phyloP scores from a whole-genome alignment of 2,797 vertebrate genomes.

The Geotrypetes seraphini region DNA sequence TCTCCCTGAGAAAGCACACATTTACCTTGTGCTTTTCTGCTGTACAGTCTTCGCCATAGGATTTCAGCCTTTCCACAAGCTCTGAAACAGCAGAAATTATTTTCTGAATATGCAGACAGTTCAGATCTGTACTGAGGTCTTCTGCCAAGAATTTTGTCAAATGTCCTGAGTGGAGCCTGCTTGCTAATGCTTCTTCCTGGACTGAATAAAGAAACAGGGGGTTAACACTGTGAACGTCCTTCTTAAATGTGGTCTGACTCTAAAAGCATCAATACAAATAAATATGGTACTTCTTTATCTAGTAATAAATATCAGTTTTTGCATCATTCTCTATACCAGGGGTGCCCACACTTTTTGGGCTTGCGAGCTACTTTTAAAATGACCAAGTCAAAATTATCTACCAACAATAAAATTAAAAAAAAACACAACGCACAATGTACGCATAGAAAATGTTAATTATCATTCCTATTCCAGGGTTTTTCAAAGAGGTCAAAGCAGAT shows the following conservation, averaged over 20 bases:
- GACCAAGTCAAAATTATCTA: too few species aligned
- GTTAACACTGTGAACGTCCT: too few species aligned
- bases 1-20: not conserved
- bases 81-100: constrained; percentile 50
- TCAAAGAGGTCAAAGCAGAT: too few species aligned
- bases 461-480: too few species aligned
- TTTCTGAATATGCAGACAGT: constrained; percentile 62
- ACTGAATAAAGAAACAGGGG: constrained; percentile 3
- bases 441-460: too few species aligned
- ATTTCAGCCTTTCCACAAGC: constrained; percentile 63
- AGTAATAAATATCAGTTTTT: too few species aligned
- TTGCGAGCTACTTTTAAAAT: too few species aligned
- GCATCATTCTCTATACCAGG: too few species aligned
- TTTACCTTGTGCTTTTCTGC: constrained; percentile 65
- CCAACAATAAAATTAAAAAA: too few species aligned
- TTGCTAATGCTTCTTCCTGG: constrained; percentile 14
- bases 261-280: not conserved
- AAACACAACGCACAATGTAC: too few species aligned
- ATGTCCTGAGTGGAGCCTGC: constrained; percentile 65
- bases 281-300: not conserved
- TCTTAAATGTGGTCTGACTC: not conserved
- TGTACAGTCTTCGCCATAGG: constrained; percentile 57
- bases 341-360: too few species aligned
- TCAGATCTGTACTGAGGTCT: constrained; percentile 66
- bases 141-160: constrained; percentile 75